Base-by-base conservation (phyloP, 92 coral and sea anemone species). In the Nematostella vectensis region DNA sequence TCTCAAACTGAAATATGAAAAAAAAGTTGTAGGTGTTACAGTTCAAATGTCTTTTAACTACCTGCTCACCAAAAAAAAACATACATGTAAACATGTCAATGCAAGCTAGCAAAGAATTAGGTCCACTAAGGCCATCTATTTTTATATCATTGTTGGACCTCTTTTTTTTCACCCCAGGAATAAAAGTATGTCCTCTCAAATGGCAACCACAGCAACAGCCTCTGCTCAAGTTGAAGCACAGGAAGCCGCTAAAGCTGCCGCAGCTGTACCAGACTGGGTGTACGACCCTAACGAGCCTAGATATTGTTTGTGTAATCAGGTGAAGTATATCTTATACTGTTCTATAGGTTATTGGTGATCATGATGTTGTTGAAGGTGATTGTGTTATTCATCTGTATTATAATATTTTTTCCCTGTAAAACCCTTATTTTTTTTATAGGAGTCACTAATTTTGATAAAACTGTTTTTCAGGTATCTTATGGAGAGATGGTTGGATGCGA, bases 401-500 rank as follows among this genome's bases (percentile, higher is more conserved):
- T n/a, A 9, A 37, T 37, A 9, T 37, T 9, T 37, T 37, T 37
- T 37, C 10, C 44, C n/a, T 37, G n/a, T n/a, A 37, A 9, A n/a
- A n/a, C n/a, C n/a, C n/a, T n/a, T n/a, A n/a, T n/a, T n/a, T n/a
- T n/a, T n/a, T n/a, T n/a, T n/a, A n/a, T n/a, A n/a, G n/a, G n/a
- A n/a, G n/a, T n/a, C n/a, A n/a, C n/a, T n/a, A n/a, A n/a, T n/a
- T n/a, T n/a, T n/a, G n/a, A n/a, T n/a, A n/a, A 17, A 47, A 21
- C 19, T 60, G 3, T 22, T n/a, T 54, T 50, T 11, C 55, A 91
- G 98, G 98, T 91, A 4, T 91, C 98, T 1, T 91, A 91, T 68
- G 98, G 98, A 51, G 98, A 91, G 67, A 91, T 91, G 98, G 98
- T 91, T 38, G 98, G 95, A 24, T 91, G 98, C 19, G 98, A 91